Evolutionary conservation across 2,888 invertebrate species (phyloP), one percentile per base, ranked within the genome.

Genomic region (Eristalis pertinax): DNA sequence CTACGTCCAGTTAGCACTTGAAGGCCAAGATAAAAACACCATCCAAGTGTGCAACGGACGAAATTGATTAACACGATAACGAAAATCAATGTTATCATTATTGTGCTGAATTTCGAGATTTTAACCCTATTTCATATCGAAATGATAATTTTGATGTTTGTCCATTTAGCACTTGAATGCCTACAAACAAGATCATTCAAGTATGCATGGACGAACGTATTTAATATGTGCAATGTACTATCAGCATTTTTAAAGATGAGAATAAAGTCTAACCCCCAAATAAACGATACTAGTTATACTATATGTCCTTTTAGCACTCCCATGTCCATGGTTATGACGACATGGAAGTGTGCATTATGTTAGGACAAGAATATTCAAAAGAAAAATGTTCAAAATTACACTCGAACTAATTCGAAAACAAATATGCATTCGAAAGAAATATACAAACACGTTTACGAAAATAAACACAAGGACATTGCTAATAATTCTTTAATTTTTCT

Each of bases 401-500:
- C 26, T 26, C 26, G 26, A 26, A 26, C 26, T 26, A 26, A 26
- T 4, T 26, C 26, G 26, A 26, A 50, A 26, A 13, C 4, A 62
- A 8, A 64, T 5, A 56, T 62, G 43, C 11, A n/a, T n/a, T n/a
- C n/a, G n/a, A n/a, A n/a, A n/a, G n/a, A 2, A 50, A 19, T 50
- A 19, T 50, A n/a, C 19, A 19, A n/a, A 50, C n/a, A 7, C n/a
- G n/a, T 50, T n/a, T 1, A 19, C 19, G 19, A 19, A 19, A 89
- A 92, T 91, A 89, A 92, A 92, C 92, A 92, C 92, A 91, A 92
- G 91, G 91, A 91, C 92, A 90, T 67, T 88, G 11, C 5, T 56
- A 58, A 63, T 29, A n/a, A 10, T 19, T 38, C 19, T 24, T 43
- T 26, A 8, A 13, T 15, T 13, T 19, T 19, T 41, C 26, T 92